A percentile compares a stretch with the other conserved stretches of the same genome.
Conservation (phyloP, 2,888 invertebrate species). For the Abscondita cerata region DNA sequence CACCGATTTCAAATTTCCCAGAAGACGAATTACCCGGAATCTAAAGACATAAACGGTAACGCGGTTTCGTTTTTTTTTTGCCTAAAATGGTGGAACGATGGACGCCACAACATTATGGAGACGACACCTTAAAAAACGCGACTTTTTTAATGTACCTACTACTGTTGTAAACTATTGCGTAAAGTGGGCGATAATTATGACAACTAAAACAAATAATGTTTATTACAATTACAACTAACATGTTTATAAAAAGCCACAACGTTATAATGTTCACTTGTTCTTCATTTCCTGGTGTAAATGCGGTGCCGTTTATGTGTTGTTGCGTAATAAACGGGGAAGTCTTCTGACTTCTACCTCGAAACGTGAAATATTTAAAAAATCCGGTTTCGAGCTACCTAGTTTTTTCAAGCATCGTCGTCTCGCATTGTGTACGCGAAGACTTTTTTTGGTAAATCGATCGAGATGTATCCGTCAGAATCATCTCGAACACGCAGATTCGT, state of each 20-base stretch:
- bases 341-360: constrained; percentile 24
- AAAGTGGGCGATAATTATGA: constrained; percentile 20
- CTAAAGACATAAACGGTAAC: not conserved
- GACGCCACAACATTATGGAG: no score
- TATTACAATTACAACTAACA: constrained; percentile 23
- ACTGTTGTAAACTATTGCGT: constrained; percentile 16
- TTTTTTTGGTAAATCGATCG: constrained; percentile 9
- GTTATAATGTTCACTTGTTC: constrained; percentile 27
- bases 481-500: constrained; percentile 12
- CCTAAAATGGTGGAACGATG: no score
- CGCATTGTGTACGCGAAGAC: constrained; percentile 13
- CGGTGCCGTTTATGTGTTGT: constrained; percentile 28
- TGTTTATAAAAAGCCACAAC: constrained; percentile 18
- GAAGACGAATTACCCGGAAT: constrained; percentile 4
- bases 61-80: not conserved
- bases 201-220: constrained; percentile 20
- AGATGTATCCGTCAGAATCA: not conserved
- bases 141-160: not conserved
- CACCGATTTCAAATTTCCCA: constrained; percentile 18
- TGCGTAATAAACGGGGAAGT: constrained; percentile 27
- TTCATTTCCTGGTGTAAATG: constrained; percentile 33
- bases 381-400: constrained; percentile 25
- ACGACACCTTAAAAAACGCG: no score
- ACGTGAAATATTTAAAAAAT: constrained; percentile 23
- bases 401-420: no score